phyloP scores from a whole-genome alignment of 2,888 invertebrate species.

The Spicauda simplicius region DNA sequence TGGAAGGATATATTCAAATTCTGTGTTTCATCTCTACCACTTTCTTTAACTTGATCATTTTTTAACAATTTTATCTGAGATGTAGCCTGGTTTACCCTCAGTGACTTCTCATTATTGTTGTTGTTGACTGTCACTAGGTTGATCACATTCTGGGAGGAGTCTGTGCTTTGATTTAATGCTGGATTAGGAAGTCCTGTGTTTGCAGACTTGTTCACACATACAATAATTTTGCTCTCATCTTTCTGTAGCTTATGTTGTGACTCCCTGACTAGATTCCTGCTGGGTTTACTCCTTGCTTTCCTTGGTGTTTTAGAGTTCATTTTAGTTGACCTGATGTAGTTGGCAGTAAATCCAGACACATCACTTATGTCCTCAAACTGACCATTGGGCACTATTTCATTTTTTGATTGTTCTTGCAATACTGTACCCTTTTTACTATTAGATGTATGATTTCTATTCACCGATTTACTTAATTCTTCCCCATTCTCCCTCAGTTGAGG shows the following conservation, averaged over 20 bases:
- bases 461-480: conserved; percentile 18
- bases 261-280: conserved; percentile 61
- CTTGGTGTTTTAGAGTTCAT: conserved; percentile 64
- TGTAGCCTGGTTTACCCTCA: conserved; percentile 60
- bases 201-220: conserved; percentile 66
- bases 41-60: conserved; percentile 46
- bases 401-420: conserved; percentile 45
- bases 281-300: conserved; percentile 62
- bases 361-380: conserved; percentile 77
- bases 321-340: conserved; percentile 79
- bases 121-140: conserved; percentile 64
- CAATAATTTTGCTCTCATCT: conserved; percentile 54
- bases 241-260: conserved; percentile 51
- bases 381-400: conserved; percentile 55
- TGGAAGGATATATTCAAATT: conserved; percentile 64
- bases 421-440: conserved; percentile 19
- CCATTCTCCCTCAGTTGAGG: conserved; percentile 14
- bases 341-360: conserved; percentile 79
- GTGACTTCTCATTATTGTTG: conserved; percentile 54
- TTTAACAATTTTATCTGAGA: conserved; percentile 69
- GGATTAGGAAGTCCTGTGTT: conserved; percentile 55
- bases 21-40: conserved; percentile 42
- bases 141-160: conserved; percentile 70
- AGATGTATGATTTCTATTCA: conserved; percentile 20
- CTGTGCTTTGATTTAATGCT: conserved; percentile 65